Evolutionary conservation across 2,888 invertebrate genomes (phyloP), one percentile per base, ranked within the genome.

Genomic region (Lepidochrysops patricia): DNA sequence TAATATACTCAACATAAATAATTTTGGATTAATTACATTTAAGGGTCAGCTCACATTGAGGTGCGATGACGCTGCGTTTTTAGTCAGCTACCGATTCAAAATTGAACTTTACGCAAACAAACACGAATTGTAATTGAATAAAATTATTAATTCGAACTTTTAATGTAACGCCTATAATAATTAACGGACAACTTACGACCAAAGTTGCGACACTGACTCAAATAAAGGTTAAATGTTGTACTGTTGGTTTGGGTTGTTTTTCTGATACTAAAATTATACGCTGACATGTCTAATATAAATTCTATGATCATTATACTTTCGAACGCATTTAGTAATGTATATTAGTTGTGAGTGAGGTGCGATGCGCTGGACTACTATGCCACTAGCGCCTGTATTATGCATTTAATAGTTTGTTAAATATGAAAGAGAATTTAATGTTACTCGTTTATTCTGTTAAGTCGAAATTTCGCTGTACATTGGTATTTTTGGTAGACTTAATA

Each of bases 371-470:
- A 71, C 68, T 75, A 73, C 72, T 70, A 74, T 82, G 81, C 77
- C 76, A 72, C 75, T 72, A 72, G 68, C 69, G 80, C 82, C 80
- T 76, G 68, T 67, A 66, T 68, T 73, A 75, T 86, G 88, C 88
- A 88, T 88, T 88, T 88, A 88, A 77, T 88, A 86, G 83, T 72
- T 84, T 86, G 85, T 88, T 88, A 85, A 80, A 82, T 82, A 79
- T 82, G 77, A 75, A 79, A 82, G 81, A 84, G 74, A 72, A 54
- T 86, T 80, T 82, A 86, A 75, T 85, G 86, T 86, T 85, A 80
- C 73, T 82, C 80, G 80, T 85, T 84, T 66, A 71, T 72, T 68
- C 54, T 54, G 27, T 29, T 54, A 54, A 29, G 29, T 32, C 54
- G 9, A 64, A 62, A 62, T 61, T 60, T 58, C 7, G 61, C 54